phyloP scores from a whole-genome alignment of 2,888 invertebrate species.

The Eretmocerus hayati region DNA sequence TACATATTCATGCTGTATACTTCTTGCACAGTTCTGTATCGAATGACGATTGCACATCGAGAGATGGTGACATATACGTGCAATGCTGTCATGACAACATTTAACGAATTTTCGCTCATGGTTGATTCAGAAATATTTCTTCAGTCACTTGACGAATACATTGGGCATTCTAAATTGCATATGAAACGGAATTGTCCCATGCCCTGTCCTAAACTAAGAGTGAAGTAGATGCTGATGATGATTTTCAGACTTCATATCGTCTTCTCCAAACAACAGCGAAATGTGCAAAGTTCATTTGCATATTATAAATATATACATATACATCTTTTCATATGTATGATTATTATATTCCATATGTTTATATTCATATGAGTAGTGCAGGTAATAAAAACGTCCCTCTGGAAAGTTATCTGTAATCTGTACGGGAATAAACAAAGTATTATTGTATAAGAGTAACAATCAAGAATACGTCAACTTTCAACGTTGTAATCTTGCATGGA shows the following conservation, averaged over 20 bases:
- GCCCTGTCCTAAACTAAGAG: conserved; percentile 17
- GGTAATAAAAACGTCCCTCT: conserved; percentile 43
- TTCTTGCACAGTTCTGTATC: too few relatives aligned
- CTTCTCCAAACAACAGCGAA: conserved; percentile 19
- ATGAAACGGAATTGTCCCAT: conserved; percentile 11
- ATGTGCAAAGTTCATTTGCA: conserved; percentile 16
- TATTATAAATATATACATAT: conserved; percentile 22
- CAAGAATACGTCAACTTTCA: conserved; percentile 27
- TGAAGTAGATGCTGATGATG: conserved; percentile 18
- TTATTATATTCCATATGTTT: conserved; percentile 21
- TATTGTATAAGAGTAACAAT: conserved; percentile 35
- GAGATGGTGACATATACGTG: too few relatives aligned
- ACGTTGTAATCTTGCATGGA: conserved; percentile 40
- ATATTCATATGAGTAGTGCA: conserved; percentile 37
- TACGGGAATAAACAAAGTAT: conserved; percentile 46
- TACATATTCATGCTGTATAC: too few relatives aligned
- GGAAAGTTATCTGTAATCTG: conserved; percentile 47
- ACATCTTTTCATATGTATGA: conserved; percentile 5
- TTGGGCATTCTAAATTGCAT: conserved; percentile 27
- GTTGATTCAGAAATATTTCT: conserved; percentile 11
- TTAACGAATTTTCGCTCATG: too few relatives aligned
- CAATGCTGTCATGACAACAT: too few relatives aligned
- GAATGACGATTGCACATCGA: too few relatives aligned
- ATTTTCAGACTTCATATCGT: conserved; percentile 15
- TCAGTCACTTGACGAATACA: conserved; percentile 26